Evolutionary conservation across 2,797 vertebrate species (phyloP).

Genomic region (Sparidentex hasta): DNA sequence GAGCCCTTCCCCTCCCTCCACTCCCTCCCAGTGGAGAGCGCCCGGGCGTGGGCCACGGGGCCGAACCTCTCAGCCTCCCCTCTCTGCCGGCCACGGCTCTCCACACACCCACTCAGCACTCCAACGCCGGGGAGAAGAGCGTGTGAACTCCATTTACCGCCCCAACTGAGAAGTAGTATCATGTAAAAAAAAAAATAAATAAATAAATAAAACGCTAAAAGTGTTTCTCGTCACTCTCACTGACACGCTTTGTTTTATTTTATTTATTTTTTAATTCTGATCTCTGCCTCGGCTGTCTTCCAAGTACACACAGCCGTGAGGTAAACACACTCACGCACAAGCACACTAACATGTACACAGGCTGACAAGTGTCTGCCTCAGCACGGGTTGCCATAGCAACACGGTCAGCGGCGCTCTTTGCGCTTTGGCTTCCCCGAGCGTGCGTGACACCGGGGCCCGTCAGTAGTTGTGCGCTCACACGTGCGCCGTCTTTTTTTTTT

Average conservation of each 20-base stretch:
- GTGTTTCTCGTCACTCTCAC: conserved; percentile 3
- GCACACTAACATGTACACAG: conserved; percentile 34
- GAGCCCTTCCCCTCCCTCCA: background rate
- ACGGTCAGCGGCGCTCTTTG: conserved; percentile 48
- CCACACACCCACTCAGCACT: conserved; percentile 69
- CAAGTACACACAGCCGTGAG: conserved; percentile 25
- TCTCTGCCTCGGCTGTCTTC: conserved; percentile 12
- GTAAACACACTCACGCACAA: conserved; percentile 18
- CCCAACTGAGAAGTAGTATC: conserved; percentile 26
- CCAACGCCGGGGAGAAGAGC: conserved; percentile 22
- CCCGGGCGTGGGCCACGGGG: conserved; percentile 53
- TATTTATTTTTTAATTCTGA: background rate
- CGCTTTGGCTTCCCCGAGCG: conserved; percentile 65
- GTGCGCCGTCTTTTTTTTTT: conserved; percentile 5
- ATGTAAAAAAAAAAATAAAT: no score
- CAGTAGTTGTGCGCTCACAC: conserved; percentile 23
- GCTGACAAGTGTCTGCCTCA: conserved; percentile 58
- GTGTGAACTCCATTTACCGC: conserved; percentile 46
- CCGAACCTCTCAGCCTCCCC: conserved; percentile 58
- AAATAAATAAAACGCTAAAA: conserved; percentile 25
- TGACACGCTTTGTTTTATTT: background rate
- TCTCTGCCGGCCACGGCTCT: conserved; percentile 36
- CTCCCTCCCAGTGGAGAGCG: conserved; percentile 26
- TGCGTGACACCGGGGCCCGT: conserved; percentile 49
- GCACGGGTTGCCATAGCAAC: conserved; percentile 79